Evolutionary conservation across 2,888 invertebrate genomes (phyloP), one percentile per base, ranked within the genome.

Genomic region (Pteria penguin): DNA sequence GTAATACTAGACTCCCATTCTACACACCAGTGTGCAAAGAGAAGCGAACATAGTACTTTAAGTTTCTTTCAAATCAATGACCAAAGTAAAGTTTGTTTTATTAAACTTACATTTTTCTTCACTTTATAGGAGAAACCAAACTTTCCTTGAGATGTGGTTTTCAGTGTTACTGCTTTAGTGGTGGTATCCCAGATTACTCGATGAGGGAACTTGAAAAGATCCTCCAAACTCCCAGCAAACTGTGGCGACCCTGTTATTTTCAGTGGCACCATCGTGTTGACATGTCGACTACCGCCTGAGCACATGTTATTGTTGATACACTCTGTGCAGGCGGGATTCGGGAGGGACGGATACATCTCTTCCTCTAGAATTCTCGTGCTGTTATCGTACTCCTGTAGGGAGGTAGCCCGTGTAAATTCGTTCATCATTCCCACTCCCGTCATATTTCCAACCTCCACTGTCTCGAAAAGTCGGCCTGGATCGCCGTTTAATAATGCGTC

Each of bases 81-180:
- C n/a, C n/a, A n/a, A n/a, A n/a, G n/a, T n/a, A n/a, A n/a, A n/a
- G n/a, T 18, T 45, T 52, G 45, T 1, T 18, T 3, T 52, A 14
- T 11, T 14, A 52, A 57, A 75, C 83, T 62, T 66, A 87, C 87
- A 57, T 62, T 69, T 77, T 85, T 81, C 62, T 85, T 87, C 26
- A 86, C 84, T 66, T 85, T 86, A 75, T 78, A 84, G n/a, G 76
- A 74, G 70, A 87, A 85, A 8, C 86, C 86, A 78, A 84, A 85
- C 18, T 78, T 80, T 27, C 80, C 67, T 4, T 73, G 72, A 11
- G 54, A 55, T 2, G 78, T 78, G 31, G 77, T 82, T 4, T 84
- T 76, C n/a, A 87, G 81, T 26, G 76, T 82, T 3, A 86, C 81
- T 3, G 82, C 84, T 72, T 84, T 84, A 8, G 86, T 84, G 36